These are phyloP conservation scores for Digitonthophagus gazella DNA, from an alignment of 2,888 invertebrate genomes.

Conservation along the genomic window DNA sequence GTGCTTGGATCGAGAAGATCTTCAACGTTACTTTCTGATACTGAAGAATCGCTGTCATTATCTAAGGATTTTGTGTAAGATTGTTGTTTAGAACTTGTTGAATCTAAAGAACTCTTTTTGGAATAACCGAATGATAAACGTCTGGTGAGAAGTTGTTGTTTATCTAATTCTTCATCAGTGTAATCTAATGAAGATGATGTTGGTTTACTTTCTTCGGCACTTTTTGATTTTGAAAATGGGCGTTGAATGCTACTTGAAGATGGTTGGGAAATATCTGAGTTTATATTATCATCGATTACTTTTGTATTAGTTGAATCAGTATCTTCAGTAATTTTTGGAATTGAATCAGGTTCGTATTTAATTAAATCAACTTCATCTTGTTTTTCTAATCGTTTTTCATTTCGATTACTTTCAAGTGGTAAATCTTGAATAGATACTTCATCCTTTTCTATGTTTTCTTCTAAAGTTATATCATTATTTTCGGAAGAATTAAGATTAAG, in stretches of 20 bases:
- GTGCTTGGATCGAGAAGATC: conserved; percentile 44
- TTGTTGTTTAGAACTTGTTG: conserved; percentile 46
- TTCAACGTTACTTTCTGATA: conserved; percentile 51
- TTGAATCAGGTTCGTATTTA: conserved; percentile 8
- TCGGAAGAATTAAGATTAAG: too few species aligned
- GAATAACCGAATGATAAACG: conserved; percentile 36
- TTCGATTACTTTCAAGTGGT: too few species aligned
- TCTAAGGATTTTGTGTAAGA: conserved; percentile 51
- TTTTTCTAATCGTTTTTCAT: neutral
- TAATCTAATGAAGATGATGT: neutral
- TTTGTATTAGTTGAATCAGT: neutral
- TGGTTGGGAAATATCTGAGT: too few species aligned
- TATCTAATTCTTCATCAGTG: conserved; percentile 31
- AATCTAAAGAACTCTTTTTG: conserved; percentile 47
- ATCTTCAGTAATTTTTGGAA: neutral
- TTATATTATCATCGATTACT: too few species aligned
- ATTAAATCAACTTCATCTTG: conserved; percentile 5
- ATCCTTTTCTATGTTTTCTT: neutral
- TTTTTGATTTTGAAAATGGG: neutral
- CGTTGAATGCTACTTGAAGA: neutral
- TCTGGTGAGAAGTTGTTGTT: conserved; percentile 21
- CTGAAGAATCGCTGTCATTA: conserved; percentile 50
- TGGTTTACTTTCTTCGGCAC: neutral
- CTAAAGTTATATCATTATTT: neutral
- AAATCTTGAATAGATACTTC: neutral